Conservation (phyloP, 2,797 vertebrate species). For the Molothrus ater region DNA sequence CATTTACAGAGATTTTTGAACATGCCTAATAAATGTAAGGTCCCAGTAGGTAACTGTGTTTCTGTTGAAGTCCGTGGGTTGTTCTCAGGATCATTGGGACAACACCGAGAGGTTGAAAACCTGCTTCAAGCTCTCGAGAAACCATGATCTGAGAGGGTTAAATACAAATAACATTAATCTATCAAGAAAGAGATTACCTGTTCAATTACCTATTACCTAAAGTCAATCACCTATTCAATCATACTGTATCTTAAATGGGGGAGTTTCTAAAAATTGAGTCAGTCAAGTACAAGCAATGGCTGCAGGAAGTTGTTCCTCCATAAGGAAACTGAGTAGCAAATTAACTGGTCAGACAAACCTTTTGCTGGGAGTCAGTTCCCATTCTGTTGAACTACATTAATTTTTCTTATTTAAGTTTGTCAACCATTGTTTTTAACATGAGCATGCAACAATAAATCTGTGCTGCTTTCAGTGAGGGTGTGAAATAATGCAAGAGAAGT, state of each 20-base stretch:
- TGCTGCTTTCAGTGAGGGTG: not conserved
- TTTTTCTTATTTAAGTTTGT: not conserved
- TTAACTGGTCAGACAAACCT: not conserved
- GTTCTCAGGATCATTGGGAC: not conserved
- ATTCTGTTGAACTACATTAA: not conserved
- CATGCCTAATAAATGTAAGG: not conserved
- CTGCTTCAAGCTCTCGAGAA: not conserved
- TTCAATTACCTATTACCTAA: not conserved
- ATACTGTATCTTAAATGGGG: not conserved
- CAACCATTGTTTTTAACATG: not conserved
- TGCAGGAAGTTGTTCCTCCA: not conserved
- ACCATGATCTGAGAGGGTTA: not conserved
- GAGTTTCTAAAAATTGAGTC: not conserved
- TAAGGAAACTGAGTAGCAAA: not conserved
- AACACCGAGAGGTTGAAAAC: not conserved
- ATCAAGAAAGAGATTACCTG: not conserved
- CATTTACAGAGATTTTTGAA: not conserved
- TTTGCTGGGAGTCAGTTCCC: not conserved
- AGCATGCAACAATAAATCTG: not conserved
- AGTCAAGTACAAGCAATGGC: not conserved
- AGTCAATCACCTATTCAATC: not conserved
- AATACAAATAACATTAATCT: not conserved
- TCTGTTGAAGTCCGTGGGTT: not conserved
- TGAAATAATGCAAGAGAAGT: slow-evolving; percentile 21
- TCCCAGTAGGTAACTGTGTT: not conserved